Evolutionary conservation across 2,797 vertebrate species (phyloP).

Genomic region (Psittacula derbiana): DNA sequence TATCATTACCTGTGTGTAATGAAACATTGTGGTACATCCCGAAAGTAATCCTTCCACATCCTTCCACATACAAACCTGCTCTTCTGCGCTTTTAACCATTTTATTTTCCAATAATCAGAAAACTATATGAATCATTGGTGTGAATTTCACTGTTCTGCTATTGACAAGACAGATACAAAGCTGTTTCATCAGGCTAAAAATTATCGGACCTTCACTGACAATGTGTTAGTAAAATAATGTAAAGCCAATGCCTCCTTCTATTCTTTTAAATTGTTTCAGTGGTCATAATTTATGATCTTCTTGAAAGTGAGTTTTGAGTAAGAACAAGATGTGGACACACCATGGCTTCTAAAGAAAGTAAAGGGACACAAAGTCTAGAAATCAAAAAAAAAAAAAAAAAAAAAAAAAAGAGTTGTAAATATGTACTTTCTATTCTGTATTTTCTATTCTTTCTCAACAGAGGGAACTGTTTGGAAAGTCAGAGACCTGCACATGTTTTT

Average conservation of each 20-base stretch:
- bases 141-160: not conserved
- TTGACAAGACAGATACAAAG: not conserved
- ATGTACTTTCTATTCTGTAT: not conserved
- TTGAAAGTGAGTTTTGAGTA: not conserved
- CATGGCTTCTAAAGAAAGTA: not conserved
- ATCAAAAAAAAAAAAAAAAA: not conserved
- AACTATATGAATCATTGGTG: not conserved
- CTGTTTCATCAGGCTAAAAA: not conserved
- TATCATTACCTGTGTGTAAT: not conserved
- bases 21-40: not conserved
- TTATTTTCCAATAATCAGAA: not conserved
- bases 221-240: not conserved
- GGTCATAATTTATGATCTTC: not conserved
- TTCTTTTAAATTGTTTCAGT: not conserved
- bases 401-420: not conserved
- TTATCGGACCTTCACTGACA: not conserved
- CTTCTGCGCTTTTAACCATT: not conserved
- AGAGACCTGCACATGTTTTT: not conserved
- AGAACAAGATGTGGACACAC: not conserved
- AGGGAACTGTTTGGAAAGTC: too few species aligned
- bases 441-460: too few species aligned
- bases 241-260: not conserved
- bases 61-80: not conserved
- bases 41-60: not conserved
- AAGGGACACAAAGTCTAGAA: not conserved